Conservation (phyloP, 2,113 vertebrate species). For the Tragelaphus imberbis region DNA sequence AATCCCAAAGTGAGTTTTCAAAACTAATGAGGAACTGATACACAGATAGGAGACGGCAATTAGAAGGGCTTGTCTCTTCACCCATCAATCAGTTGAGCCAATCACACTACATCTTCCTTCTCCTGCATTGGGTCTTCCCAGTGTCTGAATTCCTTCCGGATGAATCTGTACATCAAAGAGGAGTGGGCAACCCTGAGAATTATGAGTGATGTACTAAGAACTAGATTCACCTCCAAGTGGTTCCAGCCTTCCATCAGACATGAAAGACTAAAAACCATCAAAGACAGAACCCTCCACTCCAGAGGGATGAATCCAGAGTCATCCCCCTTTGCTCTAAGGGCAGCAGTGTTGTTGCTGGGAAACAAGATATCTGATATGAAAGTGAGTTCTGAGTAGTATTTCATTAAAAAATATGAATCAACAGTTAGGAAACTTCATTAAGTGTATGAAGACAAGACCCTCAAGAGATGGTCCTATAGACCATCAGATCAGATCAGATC, state of each 20-base stretch:
- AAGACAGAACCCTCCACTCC: not conserved
- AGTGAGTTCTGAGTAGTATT: not conserved
- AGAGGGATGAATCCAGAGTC: not conserved
- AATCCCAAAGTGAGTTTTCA: no score
- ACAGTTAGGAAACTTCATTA: not conserved
- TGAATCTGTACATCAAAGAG: accelerated
- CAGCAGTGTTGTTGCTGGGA: not conserved
- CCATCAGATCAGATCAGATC: no score
- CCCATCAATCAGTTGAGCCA: accelerated
- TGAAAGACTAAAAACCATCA: not conserved
- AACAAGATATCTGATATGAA: no score
- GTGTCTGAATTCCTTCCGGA: not conserved
- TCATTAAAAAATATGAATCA: not conserved
- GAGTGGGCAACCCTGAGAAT: accelerated
- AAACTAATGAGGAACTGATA: no score
- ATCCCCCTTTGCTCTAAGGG: accelerated
- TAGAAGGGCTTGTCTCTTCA: not conserved
- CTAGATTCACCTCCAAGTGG: not conserved
- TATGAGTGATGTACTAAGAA: accelerated
- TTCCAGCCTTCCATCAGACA: accelerated
- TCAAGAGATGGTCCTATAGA: not conserved
- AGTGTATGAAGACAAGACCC: no score
- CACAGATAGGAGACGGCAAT: accelerated
- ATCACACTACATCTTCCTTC: accelerated
- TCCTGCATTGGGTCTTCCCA: accelerated